These are phyloP conservation scores for Halcyon smyrnensis DNA, from an alignment of 2,797 vertebrate species.

Conservation along the genomic window DNA sequence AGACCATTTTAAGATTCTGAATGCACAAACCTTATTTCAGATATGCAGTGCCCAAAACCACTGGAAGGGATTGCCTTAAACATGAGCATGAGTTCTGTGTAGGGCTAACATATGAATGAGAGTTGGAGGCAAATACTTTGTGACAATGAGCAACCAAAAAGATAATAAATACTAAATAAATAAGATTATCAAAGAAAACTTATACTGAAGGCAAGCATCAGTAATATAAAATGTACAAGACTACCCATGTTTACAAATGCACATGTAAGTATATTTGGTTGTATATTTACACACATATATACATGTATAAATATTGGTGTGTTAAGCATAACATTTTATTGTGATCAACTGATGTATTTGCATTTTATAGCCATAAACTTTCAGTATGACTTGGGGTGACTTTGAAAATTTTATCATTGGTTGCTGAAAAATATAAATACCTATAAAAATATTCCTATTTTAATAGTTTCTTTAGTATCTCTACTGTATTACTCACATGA, in stretches of 20 bases:
- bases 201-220: background rate
- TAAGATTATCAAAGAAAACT: background rate
- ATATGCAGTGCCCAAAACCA: background rate
- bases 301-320: background rate
- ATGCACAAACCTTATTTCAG: background rate
- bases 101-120: background rate
- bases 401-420: background rate
- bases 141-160: background rate
- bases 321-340: background rate
- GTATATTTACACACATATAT: background rate
- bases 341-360: background rate
- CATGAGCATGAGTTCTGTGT: background rate
- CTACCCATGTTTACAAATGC: background rate
- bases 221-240: background rate
- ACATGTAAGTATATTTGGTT: background rate
- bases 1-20: background rate
- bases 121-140: fast-evolving
- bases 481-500: background rate
- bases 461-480: background rate
- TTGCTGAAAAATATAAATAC: background rate
- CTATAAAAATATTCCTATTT: background rate
- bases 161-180: background rate
- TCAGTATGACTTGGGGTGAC: background rate
- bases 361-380: background rate
- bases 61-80: background rate